These are phyloP conservation scores for Apus apus DNA, from an alignment of 2,113 vertebrate genomes.

Conservation along the genomic window DNA sequence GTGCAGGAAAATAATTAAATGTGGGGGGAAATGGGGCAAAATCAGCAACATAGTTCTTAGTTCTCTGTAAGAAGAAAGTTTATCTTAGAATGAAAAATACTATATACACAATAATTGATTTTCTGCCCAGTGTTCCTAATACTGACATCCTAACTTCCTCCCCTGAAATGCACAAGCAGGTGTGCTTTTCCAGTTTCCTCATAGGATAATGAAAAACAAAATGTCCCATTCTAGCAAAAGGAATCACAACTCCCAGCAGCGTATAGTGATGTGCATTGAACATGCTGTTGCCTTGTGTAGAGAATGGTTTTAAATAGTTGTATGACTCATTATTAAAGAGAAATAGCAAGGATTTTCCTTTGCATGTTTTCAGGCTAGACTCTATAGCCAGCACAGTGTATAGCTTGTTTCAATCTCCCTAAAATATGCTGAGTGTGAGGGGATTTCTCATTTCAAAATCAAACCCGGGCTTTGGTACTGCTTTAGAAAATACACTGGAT, in stretches of 20 bases:
- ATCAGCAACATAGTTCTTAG: neutral
- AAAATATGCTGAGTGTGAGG: neutral
- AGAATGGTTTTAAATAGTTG: neutral
- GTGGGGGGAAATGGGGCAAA: neutral
- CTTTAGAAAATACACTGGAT: neutral
- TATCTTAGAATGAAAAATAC: neutral
- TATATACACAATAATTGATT: neutral
- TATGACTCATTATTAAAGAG: neutral
- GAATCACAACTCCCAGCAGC: rapidly evolving
- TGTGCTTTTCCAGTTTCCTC: neutral
- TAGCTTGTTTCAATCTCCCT: neutral
- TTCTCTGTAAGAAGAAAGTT: neutral
- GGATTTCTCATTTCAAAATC: neutral
- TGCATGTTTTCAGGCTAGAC: neutral
- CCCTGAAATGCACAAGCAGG: neutral
- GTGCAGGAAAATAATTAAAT: neutral
- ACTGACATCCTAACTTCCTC: neutral
- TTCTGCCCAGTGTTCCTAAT: neutral
- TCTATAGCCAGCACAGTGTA: neutral
- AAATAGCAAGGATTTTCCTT: neutral
- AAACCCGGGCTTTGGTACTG: neutral
- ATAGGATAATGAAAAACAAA: neutral
- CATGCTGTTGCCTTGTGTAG: neutral
- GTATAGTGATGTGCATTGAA: neutral
- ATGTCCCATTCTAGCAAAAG: neutral